Evolutionary conservation across 2,113 vertebrate genomes (phyloP), one percentile per base, ranked within the genome.

Genomic region (Manacus vitellinus): DNA sequence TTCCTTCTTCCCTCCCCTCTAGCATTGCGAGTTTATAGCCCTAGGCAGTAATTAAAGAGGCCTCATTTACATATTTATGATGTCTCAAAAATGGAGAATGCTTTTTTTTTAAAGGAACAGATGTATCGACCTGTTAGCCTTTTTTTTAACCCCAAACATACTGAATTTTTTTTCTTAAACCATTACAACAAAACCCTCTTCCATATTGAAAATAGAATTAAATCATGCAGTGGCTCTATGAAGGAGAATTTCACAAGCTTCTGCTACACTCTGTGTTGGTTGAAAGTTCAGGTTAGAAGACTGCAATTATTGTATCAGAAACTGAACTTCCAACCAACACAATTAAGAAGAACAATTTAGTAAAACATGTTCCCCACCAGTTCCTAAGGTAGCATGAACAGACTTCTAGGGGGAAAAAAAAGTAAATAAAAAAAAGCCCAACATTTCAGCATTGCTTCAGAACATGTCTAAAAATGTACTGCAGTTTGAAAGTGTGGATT

Each of bases 31-130:
- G 65, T 94, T 95, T 91, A 89, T 89, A 96, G 92, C 92, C 92
- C 77, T 55, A 88, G 92, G 96, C 96, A 95, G 44, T 95, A 97
- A 97, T 95, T 95, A 95, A 96, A 91, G 58, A 92, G 66, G 43
- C 17, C 66, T 95, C 54, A 95, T 95, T 92, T 97, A 92, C 94
- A 95, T 97, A 97, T 95, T 97, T 97, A 95, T 92, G 80, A 89
- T 76, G 54, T 58, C 91, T 95, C 89, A 95, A 92, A 96, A 92
- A 91, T 25, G 30, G 67, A 94, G 61, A 91, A n/a, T 10, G n/a
- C 6, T 10, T 65, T 33, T 9, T 31, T 83, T 93, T 94, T 97
- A 79, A 96, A 97, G 73, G 70, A 95, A 92, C 86, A 95, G 92
- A 94, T 80, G 84, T 85, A 95, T 75, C 12, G 3, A 94, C 88